Conservation (phyloP, 2,797 vertebrate species). For the Delichon dasypus region DNA sequence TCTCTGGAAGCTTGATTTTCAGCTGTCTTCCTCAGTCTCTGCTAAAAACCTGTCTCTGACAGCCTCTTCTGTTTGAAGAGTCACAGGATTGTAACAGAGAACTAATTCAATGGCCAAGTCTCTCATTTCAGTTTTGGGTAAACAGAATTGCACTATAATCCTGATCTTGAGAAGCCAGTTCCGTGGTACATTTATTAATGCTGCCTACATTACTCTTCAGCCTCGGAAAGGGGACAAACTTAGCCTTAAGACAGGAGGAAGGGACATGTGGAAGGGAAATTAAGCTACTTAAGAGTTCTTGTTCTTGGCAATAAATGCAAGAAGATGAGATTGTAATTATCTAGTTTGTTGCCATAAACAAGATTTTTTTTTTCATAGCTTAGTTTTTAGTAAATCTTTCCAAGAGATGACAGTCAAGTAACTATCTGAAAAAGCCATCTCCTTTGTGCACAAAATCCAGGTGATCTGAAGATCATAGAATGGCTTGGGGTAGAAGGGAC, state of each 20-base stretch:
- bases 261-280: background rate
- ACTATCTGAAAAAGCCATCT: background rate
- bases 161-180: background rate
- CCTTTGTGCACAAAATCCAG: background rate
- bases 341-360: background rate
- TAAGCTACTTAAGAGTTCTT: background rate
- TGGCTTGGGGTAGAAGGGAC: background rate
- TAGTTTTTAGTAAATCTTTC: background rate
- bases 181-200: background rate
- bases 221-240: background rate
- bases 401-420: background rate
- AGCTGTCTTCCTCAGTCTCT: background rate
- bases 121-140: background rate
- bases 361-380: background rate
- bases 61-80: background rate
- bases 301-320: background rate
- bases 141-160: background rate
- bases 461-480: background rate
- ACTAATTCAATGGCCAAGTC: background rate
- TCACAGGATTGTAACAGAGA: background rate
- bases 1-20: background rate
- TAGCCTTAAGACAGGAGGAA: conserved; percentile 12
- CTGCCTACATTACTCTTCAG: conserved; percentile 2
- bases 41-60: background rate
- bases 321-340: background rate